A percentile compares a stretch with the other conserved stretches of the same genome.
Conservation (phyloP, 2,888 invertebrate species). For the Myopa testacea region DNA sequence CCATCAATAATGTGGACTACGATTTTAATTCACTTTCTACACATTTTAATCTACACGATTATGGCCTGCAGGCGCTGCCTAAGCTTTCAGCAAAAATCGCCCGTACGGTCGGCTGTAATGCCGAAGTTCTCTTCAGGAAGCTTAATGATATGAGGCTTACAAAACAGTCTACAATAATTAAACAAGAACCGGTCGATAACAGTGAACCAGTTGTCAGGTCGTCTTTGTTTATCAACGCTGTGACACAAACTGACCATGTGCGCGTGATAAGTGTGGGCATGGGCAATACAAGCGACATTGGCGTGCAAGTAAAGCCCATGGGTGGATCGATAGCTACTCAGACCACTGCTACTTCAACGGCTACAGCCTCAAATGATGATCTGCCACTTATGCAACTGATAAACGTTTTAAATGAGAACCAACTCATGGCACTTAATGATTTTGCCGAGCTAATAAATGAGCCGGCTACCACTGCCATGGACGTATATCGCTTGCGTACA, state of each 20-base stretch:
- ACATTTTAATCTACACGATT: slow-evolving; percentile 47
- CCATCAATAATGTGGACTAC: slow-evolving; percentile 49
- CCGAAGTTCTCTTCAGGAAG: slow-evolving; percentile 42
- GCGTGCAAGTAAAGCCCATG: slow-evolving; percentile 43
- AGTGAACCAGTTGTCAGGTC: slow-evolving; percentile 42
- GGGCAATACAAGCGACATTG: slow-evolving; percentile 37
- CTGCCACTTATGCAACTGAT: slow-evolving; percentile 48
- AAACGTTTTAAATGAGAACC: slow-evolving; percentile 49
- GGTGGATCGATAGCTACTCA: slow-evolving; percentile 25
- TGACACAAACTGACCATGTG: slow-evolving; percentile 50
- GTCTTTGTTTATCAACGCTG: slow-evolving; percentile 46
- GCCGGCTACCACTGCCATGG: slow-evolving; percentile 42
- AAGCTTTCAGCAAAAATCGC: slow-evolving; percentile 42
- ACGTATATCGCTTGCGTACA: slow-evolving; percentile 46
- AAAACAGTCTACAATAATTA: slow-evolving; percentile 42
- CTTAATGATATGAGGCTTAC: slow-evolving; percentile 45
- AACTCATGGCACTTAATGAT: slow-evolving; percentile 49
- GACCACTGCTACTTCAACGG: neutral
- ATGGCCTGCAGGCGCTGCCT: slow-evolving; percentile 48
- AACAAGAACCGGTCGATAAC: slow-evolving; percentile 24
- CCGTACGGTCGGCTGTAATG: slow-evolving; percentile 46
- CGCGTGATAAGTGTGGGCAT: slow-evolving; percentile 38
- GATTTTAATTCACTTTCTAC: slow-evolving; percentile 48
- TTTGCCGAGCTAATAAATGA: slow-evolving; percentile 49
- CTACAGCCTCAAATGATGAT: slow-evolving; percentile 43